phyloP scores from a whole-genome alignment of 2,797 vertebrate genomes.

The Mycteria americana region DNA sequence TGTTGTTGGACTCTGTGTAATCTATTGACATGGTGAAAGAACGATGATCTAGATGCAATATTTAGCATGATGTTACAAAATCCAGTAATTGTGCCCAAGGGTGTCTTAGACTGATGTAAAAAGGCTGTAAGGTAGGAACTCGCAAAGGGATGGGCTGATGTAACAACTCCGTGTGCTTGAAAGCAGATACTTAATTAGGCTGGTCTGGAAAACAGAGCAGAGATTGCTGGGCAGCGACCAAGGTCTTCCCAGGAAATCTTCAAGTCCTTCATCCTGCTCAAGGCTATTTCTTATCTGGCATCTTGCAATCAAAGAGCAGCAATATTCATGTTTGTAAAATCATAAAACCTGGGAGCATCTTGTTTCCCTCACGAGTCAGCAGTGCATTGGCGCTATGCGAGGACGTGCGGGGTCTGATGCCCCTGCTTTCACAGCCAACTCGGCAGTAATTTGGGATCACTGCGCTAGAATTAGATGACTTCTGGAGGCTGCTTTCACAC shows the following conservation, averaged over 20 bases:
- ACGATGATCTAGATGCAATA: conserved; percentile 12
- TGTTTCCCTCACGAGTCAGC: neutral
- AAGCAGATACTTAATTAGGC: neutral
- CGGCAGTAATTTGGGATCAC: neutral
- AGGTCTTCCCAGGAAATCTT: neutral
- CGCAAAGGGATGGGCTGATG: conserved; percentile 71
- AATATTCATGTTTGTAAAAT: accelerated
- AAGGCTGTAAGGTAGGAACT: conserved; percentile 62
- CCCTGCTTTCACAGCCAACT: accelerated
- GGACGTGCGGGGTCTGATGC: neutral
- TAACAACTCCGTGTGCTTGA: conserved; percentile 55
- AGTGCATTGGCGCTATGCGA: accelerated
- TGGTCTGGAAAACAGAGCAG: neutral
- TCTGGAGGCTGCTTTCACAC: neutral
- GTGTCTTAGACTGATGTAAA: conserved; percentile 74
- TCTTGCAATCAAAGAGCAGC: neutral
- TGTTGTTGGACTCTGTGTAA: neutral
- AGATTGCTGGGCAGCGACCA: neutral
- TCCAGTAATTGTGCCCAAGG: conserved; percentile 62
- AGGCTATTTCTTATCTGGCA: accelerated
- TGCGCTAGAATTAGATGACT: neutral
- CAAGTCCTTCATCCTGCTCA: accelerated
- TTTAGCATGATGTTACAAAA: conserved; percentile 28
- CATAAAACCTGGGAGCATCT: neutral
- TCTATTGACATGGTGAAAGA: neutral